Base-by-base conservation (phyloP, 2,888 invertebrate genomes). In the Campopleginae sp. region DNA sequence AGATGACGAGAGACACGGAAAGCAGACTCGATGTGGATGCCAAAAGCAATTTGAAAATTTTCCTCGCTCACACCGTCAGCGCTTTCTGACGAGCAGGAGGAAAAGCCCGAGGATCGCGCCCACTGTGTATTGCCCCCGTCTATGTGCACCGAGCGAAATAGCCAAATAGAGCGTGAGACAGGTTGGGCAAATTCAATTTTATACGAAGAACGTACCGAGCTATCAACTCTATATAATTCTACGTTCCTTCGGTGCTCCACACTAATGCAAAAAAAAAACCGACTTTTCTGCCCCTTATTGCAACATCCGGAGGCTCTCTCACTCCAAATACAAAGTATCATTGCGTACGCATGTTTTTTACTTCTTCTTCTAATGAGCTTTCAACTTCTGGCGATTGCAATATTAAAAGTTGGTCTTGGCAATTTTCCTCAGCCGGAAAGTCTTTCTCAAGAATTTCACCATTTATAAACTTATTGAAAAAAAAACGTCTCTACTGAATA, bases 11-110 rank as follows among this genome's bases (percentile, higher is more conserved):
- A 42, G 19, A 70, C 48, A 48, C n/a, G 44, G 48, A 77, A 23
- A 12, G 63, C 51, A 42, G 71, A 75, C 68, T 70, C 38, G 46
- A 31, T 71, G 58, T 31, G 58, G 78, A 61, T 66, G 78, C 72
- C 58, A 82, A 78, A 82, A 77, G 14, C 78, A 78, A 82, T 78
- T 82, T 78, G 65, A 78, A 72, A 78, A 77, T 78, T 77, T 82
- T 82, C 77, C 61, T 68, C 46, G 44, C 65, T 42, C 65, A 44
- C 72, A 38, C 72, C 78, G 72, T 78, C 82, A 72, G 82, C 78
- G 78, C 51, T 82, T 78, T 72, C 72, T 42, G 65, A 74, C 54
- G 66, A 58, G 38, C 23, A 54, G 38, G 33, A 54, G 38, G 5
- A 61, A 71, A 27, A 63, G 12, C 42, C 46, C 77, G 33, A 31